phyloP scores from a whole-genome alignment of 2,113 vertebrate genomes.

The Festucalex cinctus region DNA sequence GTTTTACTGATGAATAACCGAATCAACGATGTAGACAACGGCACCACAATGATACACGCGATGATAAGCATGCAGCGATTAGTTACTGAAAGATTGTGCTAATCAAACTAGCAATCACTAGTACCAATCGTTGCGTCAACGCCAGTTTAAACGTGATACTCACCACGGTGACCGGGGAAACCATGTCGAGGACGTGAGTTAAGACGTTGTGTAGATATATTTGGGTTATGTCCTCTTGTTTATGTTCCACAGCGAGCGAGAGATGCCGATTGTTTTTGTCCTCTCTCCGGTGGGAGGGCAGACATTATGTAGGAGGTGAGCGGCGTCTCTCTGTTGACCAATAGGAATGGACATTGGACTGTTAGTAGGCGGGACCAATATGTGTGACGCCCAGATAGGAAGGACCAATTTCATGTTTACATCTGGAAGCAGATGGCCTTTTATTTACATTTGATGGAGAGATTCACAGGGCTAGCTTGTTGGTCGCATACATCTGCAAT shows the following conservation, averaged over 20 bases:
- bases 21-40: not conserved
- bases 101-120: not conserved
- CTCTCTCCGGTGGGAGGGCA: conserved; percentile 57
- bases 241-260: conserved; percentile 22
- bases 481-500: too few species aligned
- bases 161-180: conserved; percentile 78
- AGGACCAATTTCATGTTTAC: conserved; percentile 49
- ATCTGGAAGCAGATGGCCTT: conserved; percentile 59
- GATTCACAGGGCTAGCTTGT: not conserved
- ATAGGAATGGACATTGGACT: conserved; percentile 21
- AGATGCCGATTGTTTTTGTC: conserved; percentile 74
- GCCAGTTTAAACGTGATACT: conserved; percentile 31
- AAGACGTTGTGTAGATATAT: not conserved
- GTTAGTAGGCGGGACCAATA: not conserved
- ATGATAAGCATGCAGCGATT: not conserved
- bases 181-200: conserved; percentile 55
- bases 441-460: conserved; percentile 58
- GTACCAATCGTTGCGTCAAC: not conserved
- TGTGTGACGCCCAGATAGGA: conserved; percentile 32
- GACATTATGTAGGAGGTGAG: conserved; percentile 42
- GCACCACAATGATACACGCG: not conserved
- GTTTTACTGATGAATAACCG: not conserved
- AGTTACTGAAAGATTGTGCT: not conserved
- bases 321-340: conserved; percentile 35
- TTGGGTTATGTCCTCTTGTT: conserved; percentile 8